Evolutionary conservation across 1,140 invertebrate species (phyloP).

Genomic region (Gryllus bimaculatus): DNA sequence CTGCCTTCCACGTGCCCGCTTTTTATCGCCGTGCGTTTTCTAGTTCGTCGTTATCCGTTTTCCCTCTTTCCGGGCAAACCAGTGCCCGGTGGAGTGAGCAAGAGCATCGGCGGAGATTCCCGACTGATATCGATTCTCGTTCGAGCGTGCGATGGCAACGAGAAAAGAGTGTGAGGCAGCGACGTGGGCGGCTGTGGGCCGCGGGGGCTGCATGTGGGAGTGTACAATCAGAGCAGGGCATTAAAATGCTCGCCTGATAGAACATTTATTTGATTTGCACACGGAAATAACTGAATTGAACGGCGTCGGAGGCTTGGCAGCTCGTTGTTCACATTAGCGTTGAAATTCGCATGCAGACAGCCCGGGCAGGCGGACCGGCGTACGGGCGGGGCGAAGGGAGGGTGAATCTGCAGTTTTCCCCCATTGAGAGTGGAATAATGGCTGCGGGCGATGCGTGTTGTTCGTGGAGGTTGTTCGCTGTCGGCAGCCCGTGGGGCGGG

Average conservation of each 20-base stretch:
- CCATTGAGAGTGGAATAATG: no score
- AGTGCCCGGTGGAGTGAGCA: no score
- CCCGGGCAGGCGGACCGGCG: no score
- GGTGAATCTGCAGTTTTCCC: no score
- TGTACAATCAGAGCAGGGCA: not conserved
- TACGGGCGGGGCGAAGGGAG: no score
- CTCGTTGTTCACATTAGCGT: not conserved
- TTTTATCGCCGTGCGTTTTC: not conserved
- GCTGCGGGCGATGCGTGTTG: no score
- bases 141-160: not conserved
- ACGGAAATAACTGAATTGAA: not conserved
- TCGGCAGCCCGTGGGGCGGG: no score
- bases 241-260: not conserved
- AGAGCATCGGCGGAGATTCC: not conserved
- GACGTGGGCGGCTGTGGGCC: not conserved
- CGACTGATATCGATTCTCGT: not conserved
- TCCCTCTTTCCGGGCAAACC: no score
- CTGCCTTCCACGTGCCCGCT: not conserved
- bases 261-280: slow-evolving; percentile 1
- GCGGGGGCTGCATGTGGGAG: not conserved
- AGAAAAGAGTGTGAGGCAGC: no score
- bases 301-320: not conserved
- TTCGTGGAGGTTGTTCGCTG: no score
- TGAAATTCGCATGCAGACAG: not conserved
- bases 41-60: no score